A percentile compares a stretch with the other conserved stretches of the same genome.
These are phyloP conservation scores for Indicator indicator DNA, from an alignment of 2,113 vertebrate species.

Conservation along the genomic window DNA sequence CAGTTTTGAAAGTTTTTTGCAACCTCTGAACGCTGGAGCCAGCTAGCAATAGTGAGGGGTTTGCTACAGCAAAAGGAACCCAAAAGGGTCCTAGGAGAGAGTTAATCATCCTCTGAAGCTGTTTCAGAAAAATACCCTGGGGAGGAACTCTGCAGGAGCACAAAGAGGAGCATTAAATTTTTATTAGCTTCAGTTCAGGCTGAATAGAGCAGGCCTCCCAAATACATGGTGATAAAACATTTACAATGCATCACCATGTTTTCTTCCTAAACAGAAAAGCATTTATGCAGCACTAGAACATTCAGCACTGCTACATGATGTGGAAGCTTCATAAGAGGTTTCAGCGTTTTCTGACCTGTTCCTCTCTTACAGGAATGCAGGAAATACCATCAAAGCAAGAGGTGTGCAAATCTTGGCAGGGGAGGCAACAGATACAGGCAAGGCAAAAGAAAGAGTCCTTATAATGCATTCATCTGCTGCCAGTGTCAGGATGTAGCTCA, in stretches of 20 bases:
- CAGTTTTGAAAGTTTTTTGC: background rate
- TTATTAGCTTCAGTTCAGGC: conserved; percentile 11
- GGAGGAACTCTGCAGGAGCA: background rate
- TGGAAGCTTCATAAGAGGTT: background rate
- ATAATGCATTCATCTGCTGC: background rate
- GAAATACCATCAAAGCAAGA: background rate
- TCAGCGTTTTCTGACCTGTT: background rate
- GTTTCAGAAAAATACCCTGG: conserved; percentile 12
- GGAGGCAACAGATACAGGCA: background rate
- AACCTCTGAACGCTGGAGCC: background rate
- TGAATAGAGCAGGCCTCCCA: conserved; percentile 19
- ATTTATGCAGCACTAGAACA: background rate
- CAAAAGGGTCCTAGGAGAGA: background rate
- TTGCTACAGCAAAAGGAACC: background rate
- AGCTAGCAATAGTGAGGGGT: background rate
- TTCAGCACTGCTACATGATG: background rate
- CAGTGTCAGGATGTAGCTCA: background rate
- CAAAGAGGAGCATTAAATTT: conserved; percentile 8
- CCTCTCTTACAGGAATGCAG: background rate
- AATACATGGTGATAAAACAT: conserved; percentile 22
- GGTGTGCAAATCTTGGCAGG: background rate
- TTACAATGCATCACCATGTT: background rate
- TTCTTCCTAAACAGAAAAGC: background rate
- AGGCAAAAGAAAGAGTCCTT: background rate
- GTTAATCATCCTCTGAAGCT: background rate